These are phyloP conservation scores for Muntiacus muntjak DNA, from an alignment of 2,113 vertebrate genomes.

Conservation along the genomic window DNA sequence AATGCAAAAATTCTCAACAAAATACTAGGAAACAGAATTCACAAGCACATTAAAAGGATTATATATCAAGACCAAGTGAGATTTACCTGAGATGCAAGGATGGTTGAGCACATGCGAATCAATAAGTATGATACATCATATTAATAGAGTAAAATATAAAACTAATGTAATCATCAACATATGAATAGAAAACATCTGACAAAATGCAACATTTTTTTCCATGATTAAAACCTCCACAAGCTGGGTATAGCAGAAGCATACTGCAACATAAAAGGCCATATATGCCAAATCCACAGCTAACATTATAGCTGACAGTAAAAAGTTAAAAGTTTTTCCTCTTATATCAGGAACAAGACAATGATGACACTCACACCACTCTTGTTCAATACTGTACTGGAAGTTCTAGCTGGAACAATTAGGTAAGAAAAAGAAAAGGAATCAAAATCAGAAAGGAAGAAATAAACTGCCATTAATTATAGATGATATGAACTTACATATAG, in stretches of 20 bases:
- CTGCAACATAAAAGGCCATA: background rate
- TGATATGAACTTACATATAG: background rate
- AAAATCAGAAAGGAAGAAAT: background rate
- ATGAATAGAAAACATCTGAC: background rate
- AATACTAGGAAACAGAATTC: background rate
- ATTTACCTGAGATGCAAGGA: background rate
- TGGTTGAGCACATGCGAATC: background rate
- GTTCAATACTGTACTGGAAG: background rate
- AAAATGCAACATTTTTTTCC: background rate
- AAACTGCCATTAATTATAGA: background rate
- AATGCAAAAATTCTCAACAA: background rate
- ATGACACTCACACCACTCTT: background rate
- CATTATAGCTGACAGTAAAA: background rate
- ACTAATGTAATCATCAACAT: background rate
- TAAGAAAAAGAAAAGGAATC: background rate
- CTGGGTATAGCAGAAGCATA: background rate
- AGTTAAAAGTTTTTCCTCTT: background rate
- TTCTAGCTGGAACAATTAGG: background rate
- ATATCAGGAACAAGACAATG: background rate
- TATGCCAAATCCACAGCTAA: background rate
- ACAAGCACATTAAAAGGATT: background rate
- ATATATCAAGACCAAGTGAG: background rate
- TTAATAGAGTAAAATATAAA: background rate
- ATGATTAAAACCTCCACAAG: background rate
- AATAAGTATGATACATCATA: background rate